A percentile compares a stretch with the other conserved stretches of the same genome.
These are phyloP conservation scores for Pseudoatta argentina DNA, from an alignment of 1,140 invertebrate genomes.

Conservation along the genomic window DNA sequence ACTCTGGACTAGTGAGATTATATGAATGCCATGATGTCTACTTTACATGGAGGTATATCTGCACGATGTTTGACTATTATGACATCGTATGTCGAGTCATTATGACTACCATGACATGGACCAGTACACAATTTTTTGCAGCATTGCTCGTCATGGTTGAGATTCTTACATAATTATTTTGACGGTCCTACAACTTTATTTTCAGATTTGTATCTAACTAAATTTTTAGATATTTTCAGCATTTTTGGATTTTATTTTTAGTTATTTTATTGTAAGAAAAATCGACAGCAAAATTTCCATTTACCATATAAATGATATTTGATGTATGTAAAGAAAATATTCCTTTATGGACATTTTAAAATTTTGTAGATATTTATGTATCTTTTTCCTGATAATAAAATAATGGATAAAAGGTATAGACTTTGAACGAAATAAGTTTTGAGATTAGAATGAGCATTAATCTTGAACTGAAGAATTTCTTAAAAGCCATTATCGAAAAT, in stretches of 20 bases:
- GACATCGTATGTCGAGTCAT: constrained; percentile 32
- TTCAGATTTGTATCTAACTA: too few relatives aligned
- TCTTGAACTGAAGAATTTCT: neutral
- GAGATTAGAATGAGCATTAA: neutral
- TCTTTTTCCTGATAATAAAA: neutral
- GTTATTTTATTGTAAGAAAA: neutral
- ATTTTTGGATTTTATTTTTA: too few relatives aligned
- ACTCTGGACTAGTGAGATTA: constrained; percentile 16
- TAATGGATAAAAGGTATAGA: neutral
- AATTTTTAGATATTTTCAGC: too few relatives aligned
- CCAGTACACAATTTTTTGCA: neutral
- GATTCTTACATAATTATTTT: too few relatives aligned
- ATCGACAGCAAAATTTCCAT: neutral
- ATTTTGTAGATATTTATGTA: neutral
- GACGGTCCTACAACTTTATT: too few relatives aligned
- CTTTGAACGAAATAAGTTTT: neutral
- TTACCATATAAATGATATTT: neutral
- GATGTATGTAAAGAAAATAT: neutral
- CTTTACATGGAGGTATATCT: neutral
- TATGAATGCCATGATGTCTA: neutral
- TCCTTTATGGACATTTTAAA: neutral
- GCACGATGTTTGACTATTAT: constrained; percentile 1
- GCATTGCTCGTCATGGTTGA: too few relatives aligned
- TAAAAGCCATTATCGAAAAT: neutral
- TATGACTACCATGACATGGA: constrained; percentile 23